Conservation (phyloP, 2,113 vertebrate species). For the Delphinapterus leucas region DNA sequence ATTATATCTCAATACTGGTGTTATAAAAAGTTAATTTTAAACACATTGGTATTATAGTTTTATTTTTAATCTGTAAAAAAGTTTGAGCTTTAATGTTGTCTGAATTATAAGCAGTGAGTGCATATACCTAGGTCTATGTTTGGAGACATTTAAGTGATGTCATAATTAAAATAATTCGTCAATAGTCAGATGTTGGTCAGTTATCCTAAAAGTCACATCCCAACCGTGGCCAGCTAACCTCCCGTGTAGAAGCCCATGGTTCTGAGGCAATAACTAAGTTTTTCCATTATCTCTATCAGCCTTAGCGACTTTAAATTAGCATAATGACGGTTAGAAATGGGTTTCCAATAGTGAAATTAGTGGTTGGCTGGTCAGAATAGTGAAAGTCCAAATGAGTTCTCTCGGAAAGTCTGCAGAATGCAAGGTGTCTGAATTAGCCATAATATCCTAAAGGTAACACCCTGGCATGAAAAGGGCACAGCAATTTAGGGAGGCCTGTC, state of each 20-base stretch:
- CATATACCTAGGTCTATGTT: background rate
- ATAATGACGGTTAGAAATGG: background rate
- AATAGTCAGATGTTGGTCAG: background rate
- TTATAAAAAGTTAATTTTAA: background rate
- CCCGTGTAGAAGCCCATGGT: background rate
- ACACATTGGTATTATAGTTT: background rate
- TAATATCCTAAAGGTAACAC: background rate
- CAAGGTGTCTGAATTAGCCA: background rate
- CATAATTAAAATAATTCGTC: background rate
- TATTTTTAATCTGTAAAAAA: background rate
- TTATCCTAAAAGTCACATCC: background rate
- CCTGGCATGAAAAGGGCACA: background rate
- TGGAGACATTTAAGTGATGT: background rate
- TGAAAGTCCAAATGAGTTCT: background rate
- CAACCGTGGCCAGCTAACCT: background rate
- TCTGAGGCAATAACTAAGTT: background rate
- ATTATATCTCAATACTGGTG: background rate
- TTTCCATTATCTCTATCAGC: background rate
- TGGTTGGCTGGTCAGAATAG: background rate
- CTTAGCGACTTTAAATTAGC: background rate
- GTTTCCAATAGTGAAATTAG: background rate
- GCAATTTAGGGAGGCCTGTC: background rate
- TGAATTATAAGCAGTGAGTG: background rate
- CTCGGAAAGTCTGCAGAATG: background rate
- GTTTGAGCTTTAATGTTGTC: background rate